phyloP scores from a whole-genome alignment of 2,888 invertebrate genomes.

The Dasysyrphus albostriatus region DNA sequence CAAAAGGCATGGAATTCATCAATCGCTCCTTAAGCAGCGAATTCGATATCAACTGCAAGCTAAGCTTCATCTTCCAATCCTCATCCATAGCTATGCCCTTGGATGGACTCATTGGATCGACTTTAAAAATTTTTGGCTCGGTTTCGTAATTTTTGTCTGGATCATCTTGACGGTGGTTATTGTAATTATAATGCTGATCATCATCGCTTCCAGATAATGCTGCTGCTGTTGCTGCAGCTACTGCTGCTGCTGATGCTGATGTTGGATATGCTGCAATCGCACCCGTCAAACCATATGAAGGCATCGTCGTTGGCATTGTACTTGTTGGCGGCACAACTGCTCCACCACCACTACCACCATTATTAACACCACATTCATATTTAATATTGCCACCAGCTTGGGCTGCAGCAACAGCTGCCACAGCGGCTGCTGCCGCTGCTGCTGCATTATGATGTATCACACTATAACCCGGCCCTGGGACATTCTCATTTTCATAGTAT shows the following conservation, averaged over 20 bases:
- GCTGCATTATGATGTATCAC: conserved; percentile 55
- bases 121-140: conserved; percentile 70
- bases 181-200: conserved; percentile 33
- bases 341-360: conserved; percentile 43
- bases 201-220: conserved; percentile 57
- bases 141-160: conserved; percentile 28
- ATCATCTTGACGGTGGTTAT: background rate
- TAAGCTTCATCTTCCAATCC: conserved; percentile 84
- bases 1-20: conserved; percentile 83
- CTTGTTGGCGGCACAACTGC: conserved; percentile 71
- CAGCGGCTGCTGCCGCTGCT: conserved; percentile 65
- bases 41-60: conserved; percentile 83
- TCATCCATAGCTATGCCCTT: conserved; percentile 79
- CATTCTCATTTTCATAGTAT: conserved; percentile 77
- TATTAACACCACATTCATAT: conserved; percentile 33
- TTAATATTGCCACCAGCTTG: conserved; percentile 46
- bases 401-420: conserved; percentile 62
- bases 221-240: conserved; percentile 77
- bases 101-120: conserved; percentile 77
- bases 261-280: conserved; percentile 82
- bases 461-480: conserved; percentile 74
- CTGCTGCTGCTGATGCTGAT: conserved; percentile 80
- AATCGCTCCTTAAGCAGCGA: conserved; percentile 83
- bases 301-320: conserved; percentile 79
- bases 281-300: conserved; percentile 81